Percentiles rank a stretch among this genome's conserved stretches.
Conservation (phyloP, 2,113 vertebrate genomes). For the Coturnix japonica region DNA sequence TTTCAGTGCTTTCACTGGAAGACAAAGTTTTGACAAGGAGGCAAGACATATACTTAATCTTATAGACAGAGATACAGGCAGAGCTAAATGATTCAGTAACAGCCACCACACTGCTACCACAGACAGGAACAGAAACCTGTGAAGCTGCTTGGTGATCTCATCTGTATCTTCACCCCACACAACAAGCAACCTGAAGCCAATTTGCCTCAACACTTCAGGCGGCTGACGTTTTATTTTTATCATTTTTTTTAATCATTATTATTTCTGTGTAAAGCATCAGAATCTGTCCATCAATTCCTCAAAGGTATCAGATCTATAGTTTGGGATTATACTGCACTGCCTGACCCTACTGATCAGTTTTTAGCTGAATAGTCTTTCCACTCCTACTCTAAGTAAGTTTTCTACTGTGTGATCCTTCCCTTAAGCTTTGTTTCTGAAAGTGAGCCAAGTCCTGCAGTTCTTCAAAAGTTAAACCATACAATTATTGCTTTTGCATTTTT, state of each 20-base stretch:
- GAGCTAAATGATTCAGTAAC: background rate
- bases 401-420: background rate
- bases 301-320: background rate
- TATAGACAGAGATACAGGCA: background rate
- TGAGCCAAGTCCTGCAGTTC: background rate
- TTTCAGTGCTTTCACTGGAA: background rate
- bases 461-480: background rate
- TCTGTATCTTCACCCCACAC: background rate
- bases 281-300: background rate
- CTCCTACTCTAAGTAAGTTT: background rate
- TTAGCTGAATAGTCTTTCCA: background rate
- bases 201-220: background rate
- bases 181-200: background rate
- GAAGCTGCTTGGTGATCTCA: background rate
- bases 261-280: background rate
- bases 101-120: background rate
- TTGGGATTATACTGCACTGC: background rate
- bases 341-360: background rate
- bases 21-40: background rate
- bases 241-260: background rate
- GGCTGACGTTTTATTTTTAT: background rate
- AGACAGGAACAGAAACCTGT: background rate
- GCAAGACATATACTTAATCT: background rate
- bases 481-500: conserved; percentile 23
- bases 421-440: background rate